Conservation (phyloP, 2,888 invertebrate species). For the Calliopum simillimum region DNA sequence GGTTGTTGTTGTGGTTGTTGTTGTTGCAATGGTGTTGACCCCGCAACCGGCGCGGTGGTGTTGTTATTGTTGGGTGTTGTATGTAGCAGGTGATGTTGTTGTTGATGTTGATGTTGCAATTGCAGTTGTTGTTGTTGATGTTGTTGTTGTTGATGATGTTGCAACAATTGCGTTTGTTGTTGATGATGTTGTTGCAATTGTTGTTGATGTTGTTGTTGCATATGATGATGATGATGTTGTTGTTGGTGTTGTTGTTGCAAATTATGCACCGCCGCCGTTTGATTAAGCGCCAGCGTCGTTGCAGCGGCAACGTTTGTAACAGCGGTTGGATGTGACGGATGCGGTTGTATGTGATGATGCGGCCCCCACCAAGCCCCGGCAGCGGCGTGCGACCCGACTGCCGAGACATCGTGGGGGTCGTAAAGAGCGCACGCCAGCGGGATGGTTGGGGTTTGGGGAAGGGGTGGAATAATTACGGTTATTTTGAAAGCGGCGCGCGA, state of each 20-base stretch:
- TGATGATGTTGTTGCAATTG: conserved; percentile 45
- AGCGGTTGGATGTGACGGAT: conserved; percentile 66
- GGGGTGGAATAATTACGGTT: conserved; percentile 69
- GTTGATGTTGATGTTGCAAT: conserved; percentile 48
- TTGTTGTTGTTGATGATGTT: conserved; percentile 67
- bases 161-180: conserved; percentile 67
- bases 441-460: conserved; percentile 69
- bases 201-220: conserved; percentile 46
- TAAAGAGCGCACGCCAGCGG: conserved; percentile 69
- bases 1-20: conserved; percentile 27
- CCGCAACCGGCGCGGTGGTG: conserved; percentile 15
- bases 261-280: conserved; percentile 63
- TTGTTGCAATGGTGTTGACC: conserved; percentile 20
- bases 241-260: conserved; percentile 68
- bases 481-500: conserved; percentile 64
- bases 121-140: conserved; percentile 44
- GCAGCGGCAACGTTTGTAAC: conserved; percentile 60
- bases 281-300: no score
- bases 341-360: conserved; percentile 64
- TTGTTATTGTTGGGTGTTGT: conserved; percentile 61
- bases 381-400: conserved; percentile 69
- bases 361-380: conserved; percentile 70
- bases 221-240: conserved; percentile 70
- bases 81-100: conserved; percentile 44
- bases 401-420: conserved; percentile 70